Evolutionary conservation across 2,113 vertebrate genomes (phyloP).

Genomic region (Ochotona curzoniae): DNA sequence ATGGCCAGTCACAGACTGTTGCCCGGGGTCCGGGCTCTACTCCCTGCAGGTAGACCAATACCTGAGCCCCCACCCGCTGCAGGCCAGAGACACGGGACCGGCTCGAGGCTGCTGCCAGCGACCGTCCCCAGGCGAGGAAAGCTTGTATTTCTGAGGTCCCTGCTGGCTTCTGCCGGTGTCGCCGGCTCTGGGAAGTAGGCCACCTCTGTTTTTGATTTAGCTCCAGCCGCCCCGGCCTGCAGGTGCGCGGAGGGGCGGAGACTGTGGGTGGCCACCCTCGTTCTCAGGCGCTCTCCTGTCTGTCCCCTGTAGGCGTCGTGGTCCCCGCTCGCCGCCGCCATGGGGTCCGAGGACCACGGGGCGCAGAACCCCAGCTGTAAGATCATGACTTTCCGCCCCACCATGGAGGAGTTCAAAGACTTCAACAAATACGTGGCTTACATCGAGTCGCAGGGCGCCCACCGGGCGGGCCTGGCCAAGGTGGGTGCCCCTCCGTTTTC

Average conservation of each 20-base stretch:
- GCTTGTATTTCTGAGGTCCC: neutral
- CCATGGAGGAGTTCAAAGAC: slow-evolving; percentile 96
- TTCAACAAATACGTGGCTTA: slow-evolving; percentile 94
- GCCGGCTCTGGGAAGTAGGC: neutral
- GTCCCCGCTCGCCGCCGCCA: slow-evolving; percentile 29
- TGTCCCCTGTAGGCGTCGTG: slow-evolving; percentile 63
- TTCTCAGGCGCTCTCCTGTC: neutral
- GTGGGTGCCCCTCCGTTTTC: slow-evolving; percentile 80
- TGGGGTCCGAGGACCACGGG: slow-evolving; percentile 88
- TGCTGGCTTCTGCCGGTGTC: neutral
- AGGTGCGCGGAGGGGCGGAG: rapidly evolving
- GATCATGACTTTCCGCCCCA: slow-evolving; percentile 98
- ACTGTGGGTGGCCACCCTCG: rapidly evolving
- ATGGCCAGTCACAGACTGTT: too few relatives aligned
- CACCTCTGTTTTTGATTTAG: neutral
- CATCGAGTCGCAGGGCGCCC: slow-evolving; percentile 97
- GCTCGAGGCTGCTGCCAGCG: rapidly evolving
- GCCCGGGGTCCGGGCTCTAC: neutral
- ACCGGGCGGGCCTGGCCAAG: slow-evolving; percentile 96
- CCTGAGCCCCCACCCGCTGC: rapidly evolving
- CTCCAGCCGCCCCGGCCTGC: too few relatives aligned
- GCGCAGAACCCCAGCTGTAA: slow-evolving; percentile 94
- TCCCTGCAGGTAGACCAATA: neutral
- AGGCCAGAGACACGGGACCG: rapidly evolving
- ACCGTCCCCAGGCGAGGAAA: neutral